A percentile compares a stretch with the other conserved stretches of the same genome.
phyloP scores from a whole-genome alignment of 2,113 vertebrate genomes.

The Cairina moschata region DNA sequence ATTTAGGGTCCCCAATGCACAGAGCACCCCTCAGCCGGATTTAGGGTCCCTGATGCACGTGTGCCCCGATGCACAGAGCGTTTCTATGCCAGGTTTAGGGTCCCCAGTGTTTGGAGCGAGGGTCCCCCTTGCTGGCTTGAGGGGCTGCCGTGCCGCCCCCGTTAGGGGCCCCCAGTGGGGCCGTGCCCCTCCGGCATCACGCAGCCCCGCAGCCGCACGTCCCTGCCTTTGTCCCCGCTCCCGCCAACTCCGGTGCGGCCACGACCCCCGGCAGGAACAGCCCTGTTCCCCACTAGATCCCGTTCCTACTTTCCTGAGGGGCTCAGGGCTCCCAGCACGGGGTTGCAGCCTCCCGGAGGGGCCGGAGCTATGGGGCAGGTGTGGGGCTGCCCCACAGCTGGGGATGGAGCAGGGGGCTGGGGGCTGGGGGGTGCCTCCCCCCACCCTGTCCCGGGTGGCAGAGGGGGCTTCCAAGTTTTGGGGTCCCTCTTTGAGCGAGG shows the following conservation, averaged over 20 bases:
- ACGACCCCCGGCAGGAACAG: neutral
- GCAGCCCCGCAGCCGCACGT: neutral
- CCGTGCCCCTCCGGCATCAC: neutral
- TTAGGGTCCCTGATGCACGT: too few species aligned
- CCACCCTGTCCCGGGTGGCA: fast-evolving
- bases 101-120: too few species aligned
- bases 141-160: neutral
- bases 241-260: constrained; percentile 30
- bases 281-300: neutral
- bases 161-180: neutral
- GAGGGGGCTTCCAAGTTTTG: neutral
- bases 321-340: neutral
- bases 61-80: neutral
- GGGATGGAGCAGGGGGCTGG: neutral
- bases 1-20: too few species aligned
- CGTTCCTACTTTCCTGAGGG: neutral
- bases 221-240: constrained; percentile 56
- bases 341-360: neutral
- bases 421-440: neutral
- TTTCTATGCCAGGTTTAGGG: too few species aligned
- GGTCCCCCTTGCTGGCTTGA: neutral
- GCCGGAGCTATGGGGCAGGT: fast-evolving
- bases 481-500: neutral
- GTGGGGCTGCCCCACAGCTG: neutral
- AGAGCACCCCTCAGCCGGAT: too few species aligned